A percentile compares a stretch with the other conserved stretches of the same genome.
Conservation (phyloP, 2,797 vertebrate species). For the Labeo calbasu region DNA sequence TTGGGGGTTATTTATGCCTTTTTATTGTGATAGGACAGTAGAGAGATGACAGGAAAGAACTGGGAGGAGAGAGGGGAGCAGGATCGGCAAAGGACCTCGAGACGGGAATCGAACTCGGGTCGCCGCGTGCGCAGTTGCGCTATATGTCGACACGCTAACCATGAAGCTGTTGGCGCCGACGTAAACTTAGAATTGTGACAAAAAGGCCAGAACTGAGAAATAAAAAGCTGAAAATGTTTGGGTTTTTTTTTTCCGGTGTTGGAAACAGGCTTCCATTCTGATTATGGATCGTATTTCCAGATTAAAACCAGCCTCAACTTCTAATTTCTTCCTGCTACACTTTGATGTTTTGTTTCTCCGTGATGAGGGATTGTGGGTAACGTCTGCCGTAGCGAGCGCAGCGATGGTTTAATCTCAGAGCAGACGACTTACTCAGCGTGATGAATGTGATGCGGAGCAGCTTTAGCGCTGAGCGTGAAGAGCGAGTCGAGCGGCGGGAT, state of each 20-base stretch:
- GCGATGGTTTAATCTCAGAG: slow-evolving; percentile 30
- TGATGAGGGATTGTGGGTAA: background rate
- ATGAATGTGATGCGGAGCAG: slow-evolving; percentile 41
- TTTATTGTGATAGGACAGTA: too few relatives aligned
- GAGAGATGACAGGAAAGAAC: too few relatives aligned
- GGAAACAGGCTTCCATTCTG: background rate
- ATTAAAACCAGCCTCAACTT: background rate
- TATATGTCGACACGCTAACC: too few relatives aligned
- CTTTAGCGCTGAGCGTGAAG: slow-evolving; percentile 22
- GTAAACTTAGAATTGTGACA: too few relatives aligned
- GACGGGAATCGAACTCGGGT: too few relatives aligned
- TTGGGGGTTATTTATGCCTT: too few relatives aligned
- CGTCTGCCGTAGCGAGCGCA: too few relatives aligned
- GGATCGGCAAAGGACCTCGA: too few relatives aligned
- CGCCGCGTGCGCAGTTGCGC: too few relatives aligned
- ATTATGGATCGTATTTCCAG: background rate
- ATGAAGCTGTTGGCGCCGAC: too few relatives aligned
- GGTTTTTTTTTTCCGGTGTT: background rate
- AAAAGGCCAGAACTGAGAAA: too few relatives aligned
- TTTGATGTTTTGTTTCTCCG: background rate
- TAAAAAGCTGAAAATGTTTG: background rate
- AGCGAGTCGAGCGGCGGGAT: background rate
- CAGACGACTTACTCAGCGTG: slow-evolving; percentile 25
- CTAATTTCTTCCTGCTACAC: background rate
- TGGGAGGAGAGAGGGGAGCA: too few relatives aligned